Evolutionary conservation across 2,113 vertebrate genomes (phyloP).

Genomic region (Actenoides lindsayi): DNA sequence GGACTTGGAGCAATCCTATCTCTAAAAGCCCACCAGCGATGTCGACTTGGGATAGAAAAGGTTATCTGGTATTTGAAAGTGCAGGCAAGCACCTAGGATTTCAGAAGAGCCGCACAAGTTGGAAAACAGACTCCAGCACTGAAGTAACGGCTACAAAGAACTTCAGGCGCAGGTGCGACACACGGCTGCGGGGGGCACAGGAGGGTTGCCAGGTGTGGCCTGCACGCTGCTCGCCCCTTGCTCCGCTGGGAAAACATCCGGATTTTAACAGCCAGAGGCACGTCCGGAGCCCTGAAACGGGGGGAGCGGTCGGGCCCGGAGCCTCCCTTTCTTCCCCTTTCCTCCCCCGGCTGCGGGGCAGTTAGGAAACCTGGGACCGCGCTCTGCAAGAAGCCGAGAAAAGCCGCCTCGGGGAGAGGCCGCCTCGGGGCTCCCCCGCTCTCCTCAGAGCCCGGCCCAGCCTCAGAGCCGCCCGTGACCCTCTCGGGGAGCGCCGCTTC

Average conservation of each 20-base stretch:
- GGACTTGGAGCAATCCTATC: background rate
- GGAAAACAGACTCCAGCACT: background rate
- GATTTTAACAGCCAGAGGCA: accelerated
- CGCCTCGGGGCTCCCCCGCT: background rate
- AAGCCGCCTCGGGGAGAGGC: too few relatives aligned
- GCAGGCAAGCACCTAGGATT: accelerated
- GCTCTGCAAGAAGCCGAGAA: too few relatives aligned
- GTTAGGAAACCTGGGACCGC: accelerated
- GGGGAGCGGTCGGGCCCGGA: accelerated
- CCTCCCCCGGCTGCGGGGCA: background rate
- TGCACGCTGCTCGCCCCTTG: accelerated
- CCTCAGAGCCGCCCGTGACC: too few relatives aligned
- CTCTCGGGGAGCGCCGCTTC: background rate
- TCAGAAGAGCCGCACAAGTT: background rate
- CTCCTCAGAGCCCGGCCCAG: background rate
- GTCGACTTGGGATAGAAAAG: background rate
- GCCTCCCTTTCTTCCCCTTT: background rate
- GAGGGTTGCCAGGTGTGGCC: accelerated
- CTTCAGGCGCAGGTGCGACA: accelerated
- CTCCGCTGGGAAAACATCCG: accelerated
- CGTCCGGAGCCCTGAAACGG: too few relatives aligned
- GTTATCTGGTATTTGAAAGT: background rate
- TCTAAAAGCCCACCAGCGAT: background rate
- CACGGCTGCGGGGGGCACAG: accelerated
- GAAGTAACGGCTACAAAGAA: accelerated